Evolutionary conservation across 2,888 invertebrate genomes (phyloP).

Genomic region (Nomada fucata): DNA sequence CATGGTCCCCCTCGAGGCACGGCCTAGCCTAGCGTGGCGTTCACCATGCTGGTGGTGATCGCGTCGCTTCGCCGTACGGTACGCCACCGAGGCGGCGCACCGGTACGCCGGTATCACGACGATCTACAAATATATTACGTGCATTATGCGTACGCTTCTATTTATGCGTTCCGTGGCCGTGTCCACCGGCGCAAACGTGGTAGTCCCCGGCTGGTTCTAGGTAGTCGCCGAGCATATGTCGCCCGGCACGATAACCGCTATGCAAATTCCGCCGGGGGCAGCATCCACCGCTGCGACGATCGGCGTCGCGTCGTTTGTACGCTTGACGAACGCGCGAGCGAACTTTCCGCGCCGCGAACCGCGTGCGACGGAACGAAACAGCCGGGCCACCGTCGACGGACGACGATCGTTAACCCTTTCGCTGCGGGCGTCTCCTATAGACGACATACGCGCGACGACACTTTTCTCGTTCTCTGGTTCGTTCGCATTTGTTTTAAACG

Average conservation of each 20-base stretch:
- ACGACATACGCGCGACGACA: too few species aligned
- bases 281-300: conserved; percentile 32
- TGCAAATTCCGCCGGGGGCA: conserved; percentile 67
- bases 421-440: too few species aligned
- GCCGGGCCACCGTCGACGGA: conserved; percentile 29
- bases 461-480: too few species aligned
- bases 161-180: conserved; percentile 73
- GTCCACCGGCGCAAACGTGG: conserved; percentile 64
- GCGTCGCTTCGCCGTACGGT: conserved; percentile 45
- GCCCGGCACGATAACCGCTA: conserved; percentile 71
- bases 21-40: conserved; percentile 35
- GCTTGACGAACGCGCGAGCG: conserved; percentile 39
- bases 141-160: conserved; percentile 76
- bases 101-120: conserved; percentile 60
- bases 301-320: background rate
- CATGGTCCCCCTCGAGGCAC: conserved; percentile 28
- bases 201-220: conserved; percentile 50
- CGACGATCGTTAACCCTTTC: conserved; percentile 40
- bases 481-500: too few species aligned
- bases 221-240: conserved; percentile 62
- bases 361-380: conserved; percentile 33
- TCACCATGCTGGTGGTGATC: conserved; percentile 41
- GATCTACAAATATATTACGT: conserved; percentile 80
- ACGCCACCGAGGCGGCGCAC: conserved; percentile 29
- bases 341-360: conserved; percentile 19